These are phyloP conservation scores for Aspiorhynchus laticeps DNA, from an alignment of 2,113 vertebrate species.

Conservation along the genomic window DNA sequence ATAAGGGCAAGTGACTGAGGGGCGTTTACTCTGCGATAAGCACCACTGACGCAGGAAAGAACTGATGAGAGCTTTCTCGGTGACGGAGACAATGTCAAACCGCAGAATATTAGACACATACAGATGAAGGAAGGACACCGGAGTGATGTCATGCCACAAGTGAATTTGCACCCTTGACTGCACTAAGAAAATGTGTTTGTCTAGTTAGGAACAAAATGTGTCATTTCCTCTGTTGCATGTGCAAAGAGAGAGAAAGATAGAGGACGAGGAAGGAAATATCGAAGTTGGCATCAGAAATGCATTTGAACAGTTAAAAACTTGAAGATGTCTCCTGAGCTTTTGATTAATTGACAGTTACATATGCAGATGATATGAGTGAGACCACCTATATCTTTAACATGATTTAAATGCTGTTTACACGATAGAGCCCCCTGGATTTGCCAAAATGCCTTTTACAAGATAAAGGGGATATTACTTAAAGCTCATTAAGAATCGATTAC, in stretches of 20 bases:
- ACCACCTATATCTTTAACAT: not conserved
- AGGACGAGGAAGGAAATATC: not conserved
- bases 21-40: slow-evolving; percentile 45
- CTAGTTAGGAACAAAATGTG: not conserved
- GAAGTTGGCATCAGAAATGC: not conserved
- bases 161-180: not conserved
- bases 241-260: not conserved
- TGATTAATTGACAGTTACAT: slow-evolving; percentile 21
- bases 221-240: not conserved
- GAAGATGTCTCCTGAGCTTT: not conserved
- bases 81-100: slow-evolving; percentile 26
- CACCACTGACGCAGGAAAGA: slow-evolving; percentile 34
- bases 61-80: slow-evolving; percentile 18
- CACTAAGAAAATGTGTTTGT: slow-evolving; percentile 15
- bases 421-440: not conserved
- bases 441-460: not conserved
- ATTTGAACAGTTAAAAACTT: not conserved
- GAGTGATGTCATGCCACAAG: not conserved
- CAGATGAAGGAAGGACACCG: not conserved
- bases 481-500: slow-evolving; percentile 60
- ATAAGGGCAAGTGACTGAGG: slow-evolving; percentile 29
- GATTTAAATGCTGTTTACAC: not conserved
- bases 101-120: not conserved
- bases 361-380: not conserved
- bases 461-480: slow-evolving; percentile 51